A percentile compares a stretch with the other conserved stretches of the same genome.
Evolutionary conservation across 2,888 invertebrate genomes (phyloP).

Genomic region (Acrobasis repandana): DNA sequence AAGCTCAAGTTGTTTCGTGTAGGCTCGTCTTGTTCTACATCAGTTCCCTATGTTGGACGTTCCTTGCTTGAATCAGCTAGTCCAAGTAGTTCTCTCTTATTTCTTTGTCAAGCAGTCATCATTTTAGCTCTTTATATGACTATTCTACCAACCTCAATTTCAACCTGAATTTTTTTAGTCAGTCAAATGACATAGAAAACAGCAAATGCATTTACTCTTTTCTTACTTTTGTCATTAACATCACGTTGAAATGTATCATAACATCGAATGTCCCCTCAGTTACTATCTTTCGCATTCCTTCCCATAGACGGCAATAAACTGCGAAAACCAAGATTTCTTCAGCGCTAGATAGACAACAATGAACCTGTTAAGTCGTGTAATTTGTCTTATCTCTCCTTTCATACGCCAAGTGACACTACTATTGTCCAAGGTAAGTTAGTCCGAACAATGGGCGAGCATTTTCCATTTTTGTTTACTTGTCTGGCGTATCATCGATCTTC

Average conservation of each 20-base stretch:
- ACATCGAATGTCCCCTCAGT: too few species aligned
- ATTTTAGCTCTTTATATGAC: too few species aligned
- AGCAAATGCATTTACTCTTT: too few species aligned
- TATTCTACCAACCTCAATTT: too few species aligned
- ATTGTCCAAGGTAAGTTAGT: slow-evolving; percentile 6
- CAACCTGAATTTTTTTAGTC: too few species aligned
- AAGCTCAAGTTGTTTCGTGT: too few species aligned
- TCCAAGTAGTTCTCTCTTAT: too few species aligned
- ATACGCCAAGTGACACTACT: slow-evolving; percentile 19
- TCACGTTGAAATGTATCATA: background rate
- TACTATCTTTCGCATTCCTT: background rate
- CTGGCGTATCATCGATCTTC: background rate
- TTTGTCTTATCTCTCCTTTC: slow-evolving; percentile 18
- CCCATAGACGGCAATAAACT: background rate
- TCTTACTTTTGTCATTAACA: background rate
- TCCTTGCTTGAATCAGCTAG: too few species aligned
- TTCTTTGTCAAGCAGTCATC: too few species aligned
- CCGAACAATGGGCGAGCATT: slow-evolving; percentile 7
- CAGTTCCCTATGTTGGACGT: too few species aligned
- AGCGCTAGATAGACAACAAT: slow-evolving; percentile 14
- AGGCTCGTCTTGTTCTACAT: too few species aligned
- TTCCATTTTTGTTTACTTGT: background rate
- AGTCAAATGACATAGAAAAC: too few species aligned
- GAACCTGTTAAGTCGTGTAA: slow-evolving; percentile 8
- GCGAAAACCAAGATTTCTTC: background rate